phyloP scores from a whole-genome alignment of 2,113 vertebrate species.

The Hiodon tergisus region DNA sequence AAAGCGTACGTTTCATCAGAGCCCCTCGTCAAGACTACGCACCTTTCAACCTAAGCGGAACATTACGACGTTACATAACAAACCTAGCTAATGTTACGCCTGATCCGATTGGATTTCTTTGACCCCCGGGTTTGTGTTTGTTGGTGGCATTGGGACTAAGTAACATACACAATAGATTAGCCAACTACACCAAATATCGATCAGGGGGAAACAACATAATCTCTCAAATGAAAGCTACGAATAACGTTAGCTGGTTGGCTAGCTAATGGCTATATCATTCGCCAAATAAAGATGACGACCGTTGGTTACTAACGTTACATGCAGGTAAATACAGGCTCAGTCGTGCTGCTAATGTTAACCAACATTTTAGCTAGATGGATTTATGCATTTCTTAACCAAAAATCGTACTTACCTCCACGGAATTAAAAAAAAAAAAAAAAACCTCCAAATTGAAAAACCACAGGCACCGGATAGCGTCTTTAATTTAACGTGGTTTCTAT shows the following conservation, averaged over 20 bases:
- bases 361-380: too few species aligned
- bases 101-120: constrained; percentile 28
- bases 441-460: constrained; percentile 24
- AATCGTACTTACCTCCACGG: background rate
- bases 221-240: too few species aligned
- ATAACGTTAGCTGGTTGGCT: background rate
- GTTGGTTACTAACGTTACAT: too few species aligned
- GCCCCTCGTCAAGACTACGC: background rate
- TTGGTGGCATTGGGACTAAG: constrained; percentile 15
- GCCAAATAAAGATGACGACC: too few species aligned
- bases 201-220: too few species aligned
- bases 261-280: background rate
- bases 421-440: constrained; percentile 16
- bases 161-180: background rate
- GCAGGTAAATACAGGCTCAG: too few species aligned
- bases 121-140: constrained; percentile 22
- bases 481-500: constrained; percentile 34
- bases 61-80: constrained; percentile 12
- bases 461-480: constrained; percentile 38
- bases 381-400: background rate
- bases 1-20: background rate
- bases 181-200: background rate
- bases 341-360: too few species aligned
- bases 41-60: background rate
- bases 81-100: constrained; percentile 21